Percentiles rank a stretch among this genome's conserved stretches.
phyloP scores from a whole-genome alignment of 2,113 vertebrate species.

The Acrocephalus kingi region DNA sequence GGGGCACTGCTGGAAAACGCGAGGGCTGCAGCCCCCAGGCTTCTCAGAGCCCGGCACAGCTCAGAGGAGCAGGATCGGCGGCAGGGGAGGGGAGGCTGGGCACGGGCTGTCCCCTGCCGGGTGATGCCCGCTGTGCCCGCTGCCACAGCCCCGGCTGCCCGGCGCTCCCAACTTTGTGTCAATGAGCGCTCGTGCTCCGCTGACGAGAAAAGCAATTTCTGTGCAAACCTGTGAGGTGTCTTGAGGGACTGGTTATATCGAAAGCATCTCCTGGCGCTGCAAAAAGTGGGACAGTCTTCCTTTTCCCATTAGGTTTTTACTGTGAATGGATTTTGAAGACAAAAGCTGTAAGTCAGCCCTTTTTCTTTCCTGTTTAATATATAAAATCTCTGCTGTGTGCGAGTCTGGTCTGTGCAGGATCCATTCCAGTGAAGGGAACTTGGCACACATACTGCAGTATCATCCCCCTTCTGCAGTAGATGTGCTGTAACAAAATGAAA shows the following conservation, averaged over 20 bases:
- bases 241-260: background rate
- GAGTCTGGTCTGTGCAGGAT: background rate
- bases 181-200: background rate
- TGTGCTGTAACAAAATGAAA: constrained; percentile 42
- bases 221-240: background rate
- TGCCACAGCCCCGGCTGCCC: background rate
- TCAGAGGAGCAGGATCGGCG: rapidly evolving
- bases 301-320: constrained; percentile 23
- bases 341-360: constrained; percentile 52
- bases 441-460: constrained; percentile 52
- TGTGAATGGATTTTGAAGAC: constrained; percentile 42
- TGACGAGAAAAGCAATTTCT: background rate
- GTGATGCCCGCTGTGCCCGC: background rate
- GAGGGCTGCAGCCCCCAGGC: background rate
- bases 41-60: background rate
- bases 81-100: background rate
- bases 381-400: constrained; percentile 3
- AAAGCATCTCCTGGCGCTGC: background rate
- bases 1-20: background rate
- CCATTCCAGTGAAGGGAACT: background rate
- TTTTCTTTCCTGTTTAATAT: constrained; percentile 23
- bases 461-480: constrained; percentile 38
- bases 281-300: constrained; percentile 27
- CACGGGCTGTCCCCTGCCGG: background rate
- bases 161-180: background rate